Base-by-base conservation (phyloP, 1,140 invertebrate species). In the Ostrea denselamellosa region DNA sequence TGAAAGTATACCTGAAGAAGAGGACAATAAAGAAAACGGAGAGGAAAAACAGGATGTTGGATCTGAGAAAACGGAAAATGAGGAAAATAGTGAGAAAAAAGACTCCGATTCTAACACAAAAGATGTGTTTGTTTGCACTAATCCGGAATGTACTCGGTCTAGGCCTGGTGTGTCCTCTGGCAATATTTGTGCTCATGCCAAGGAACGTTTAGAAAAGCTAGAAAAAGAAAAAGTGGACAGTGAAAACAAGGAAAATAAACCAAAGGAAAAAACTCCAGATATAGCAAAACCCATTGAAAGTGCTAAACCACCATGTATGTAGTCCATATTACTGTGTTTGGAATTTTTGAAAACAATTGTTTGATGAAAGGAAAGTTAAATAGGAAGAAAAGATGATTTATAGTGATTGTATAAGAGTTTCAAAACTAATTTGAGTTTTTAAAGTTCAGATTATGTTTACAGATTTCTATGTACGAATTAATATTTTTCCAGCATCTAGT, bases 61-160 rank as follows among this genome's bases (percentile, higher is more conserved):
- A 25, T 83, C 44, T 2, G 86, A 87, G 53, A 83, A 83, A 83
- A 83, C 25, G 65, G 68, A 83, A 44, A 44, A 5, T 44, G 68
- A 44, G 56, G 19, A 85, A 3, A 52, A 83, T 53, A 88, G 51
- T 54, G 85, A 88, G 52, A 65, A 84, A 81, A 84, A 68, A 65
- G 82, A 88, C 54, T 86, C 34, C 44, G 81, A 87, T 28, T 54
- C 81, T 2, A 51, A 88, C 28, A 65, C 85, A 56, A 68, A 85
- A 65, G 17, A 44, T 8, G 68, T 85, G 14, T 89, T 88, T 84
- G 83, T 89, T 25, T 93, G 92, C 87, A 90, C 89, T 17, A 92
- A 93, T 62, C 91, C 93, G 25, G 92, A 93, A 58, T 93, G 93
- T 85, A 92, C 91, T 0, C 51, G 89, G 19, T 92, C 92, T 28